Evolutionary conservation across 2,888 invertebrate genomes (phyloP), one percentile per base, ranked within the genome.

Genomic region (Harpalus rubripes): DNA sequence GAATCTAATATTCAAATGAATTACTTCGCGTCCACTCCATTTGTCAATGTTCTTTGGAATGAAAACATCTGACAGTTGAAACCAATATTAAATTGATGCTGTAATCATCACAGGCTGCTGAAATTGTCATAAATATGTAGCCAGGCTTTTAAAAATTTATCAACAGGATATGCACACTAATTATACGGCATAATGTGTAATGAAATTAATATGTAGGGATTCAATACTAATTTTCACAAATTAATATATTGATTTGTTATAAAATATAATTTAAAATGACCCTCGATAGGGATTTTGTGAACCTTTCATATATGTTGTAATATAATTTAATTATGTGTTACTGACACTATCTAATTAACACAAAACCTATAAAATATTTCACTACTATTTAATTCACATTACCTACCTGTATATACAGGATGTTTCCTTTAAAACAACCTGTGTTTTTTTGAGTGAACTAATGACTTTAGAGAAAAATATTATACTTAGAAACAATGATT

Each of bases 21-120:
- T 68, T 39, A 39, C 26, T 68, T 15, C 32, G 68, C 68, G 26
- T 68, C 15, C 68, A 68, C 12, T 32, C 39, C 68, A 68, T 68
- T 68, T 39, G 68, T 68, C 68, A 68, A 68, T 68, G 68, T 68
- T 68, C 68, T 68, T 68, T 39, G n/a, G 7, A 68, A 68, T 65
- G 65, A 22, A 65, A 65, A 65, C 32, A 65, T 32, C 65, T 26
- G n/a, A 26, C 32, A 65, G 32, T 68, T 63, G 10, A 68, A 68
- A 68, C 68, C 68, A 68, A 68, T 68, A 68, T 68, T 15, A 68
- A 12, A 68, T 68, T 68, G 1, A 39, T 41, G 39, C 15, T 15
- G 39, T 32, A 68, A 68, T 26, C 63, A 26, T 63, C n/a, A 63
- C 26, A 7, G 12, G 18, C 63, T 63, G 10, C 26, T 68, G 68